A percentile compares a stretch with the other conserved stretches of the same genome.
phyloP scores from a whole-genome alignment of 2,113 vertebrate species.

The Syngnathus typhle region DNA sequence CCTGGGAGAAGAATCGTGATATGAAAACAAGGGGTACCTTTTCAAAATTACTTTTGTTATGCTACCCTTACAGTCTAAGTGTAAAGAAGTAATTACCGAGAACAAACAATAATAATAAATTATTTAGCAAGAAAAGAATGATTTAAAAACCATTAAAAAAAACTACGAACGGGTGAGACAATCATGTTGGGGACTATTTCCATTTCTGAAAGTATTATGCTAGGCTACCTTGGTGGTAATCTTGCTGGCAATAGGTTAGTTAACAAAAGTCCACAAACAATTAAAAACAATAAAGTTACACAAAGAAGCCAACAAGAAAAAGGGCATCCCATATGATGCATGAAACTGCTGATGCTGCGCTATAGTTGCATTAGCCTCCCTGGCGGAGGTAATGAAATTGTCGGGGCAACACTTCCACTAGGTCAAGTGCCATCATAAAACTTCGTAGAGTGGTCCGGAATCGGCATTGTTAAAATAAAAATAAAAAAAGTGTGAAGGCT shows the following conservation, averaged over 20 bases:
- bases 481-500: neutral
- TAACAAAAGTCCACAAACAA: neutral
- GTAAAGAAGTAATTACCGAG: no score
- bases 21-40: neutral
- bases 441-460: neutral
- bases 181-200: no score
- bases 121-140: no score
- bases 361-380: neutral
- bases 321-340: neutral
- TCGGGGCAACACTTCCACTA: neutral
- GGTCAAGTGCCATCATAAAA: neutral
- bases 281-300: neutral
- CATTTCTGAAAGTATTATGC: no score
- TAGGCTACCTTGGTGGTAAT: no score
- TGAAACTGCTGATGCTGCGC: neutral
- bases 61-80: no score
- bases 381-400: neutral
- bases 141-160: neutral
- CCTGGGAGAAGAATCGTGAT: neutral
- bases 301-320: neutral
- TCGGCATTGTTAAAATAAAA: neutral
- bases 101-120: no score
- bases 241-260: no score
- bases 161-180: no score
- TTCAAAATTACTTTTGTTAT: no score